Base-by-base conservation (phyloP, 1,140 invertebrate species). In the Halyomorpha halys region DNA sequence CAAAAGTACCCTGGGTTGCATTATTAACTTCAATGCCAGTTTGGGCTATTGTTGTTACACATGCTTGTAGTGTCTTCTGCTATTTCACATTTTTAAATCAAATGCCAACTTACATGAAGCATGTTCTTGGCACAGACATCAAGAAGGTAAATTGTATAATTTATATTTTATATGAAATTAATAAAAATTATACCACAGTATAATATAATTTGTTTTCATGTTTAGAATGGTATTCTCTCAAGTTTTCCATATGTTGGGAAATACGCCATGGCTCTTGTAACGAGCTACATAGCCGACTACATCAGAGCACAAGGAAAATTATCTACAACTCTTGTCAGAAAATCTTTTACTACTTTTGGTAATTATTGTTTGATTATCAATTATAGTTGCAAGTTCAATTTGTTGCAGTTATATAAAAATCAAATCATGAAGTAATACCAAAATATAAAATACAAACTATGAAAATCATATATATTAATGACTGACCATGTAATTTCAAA, bases 71-170 rank as follows among this genome's bases (percentile, higher is more conserved):
- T 66, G 94, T 97, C 65, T 98, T 94, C 79, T 90, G 91, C 0
- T 96, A 94, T 77, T 97, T 97, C 77, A 96, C 90, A 4, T 84
- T 97, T 51, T 83, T 97, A 60, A 93, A 93, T 73, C 90, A 94
- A 72, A 78, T 98, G 63, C 95, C 95, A 11, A 94, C 89, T 0
- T 98, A 94, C 75, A 89, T 97, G 83, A 89, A 92, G 71, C 83
- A 87, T 71, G 89, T 97, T 61, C 78, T 97, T 11, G 79, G 88
- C 69, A 94, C 88, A 71, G 82, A 93, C 71, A 90, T 97, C 67
- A 89, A 93, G 76, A 78, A 86, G 75, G 90, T 91, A 74, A 78
- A 76, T 76, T 39, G 11, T 39, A 39, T 39, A 39, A 39, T 39
- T 39, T 39, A 39, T 39, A 39, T 39, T 39, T 39, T 39, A 39